Base-by-base conservation (phyloP, 1,140 invertebrate genomes). In the Cylas formicarius region DNA sequence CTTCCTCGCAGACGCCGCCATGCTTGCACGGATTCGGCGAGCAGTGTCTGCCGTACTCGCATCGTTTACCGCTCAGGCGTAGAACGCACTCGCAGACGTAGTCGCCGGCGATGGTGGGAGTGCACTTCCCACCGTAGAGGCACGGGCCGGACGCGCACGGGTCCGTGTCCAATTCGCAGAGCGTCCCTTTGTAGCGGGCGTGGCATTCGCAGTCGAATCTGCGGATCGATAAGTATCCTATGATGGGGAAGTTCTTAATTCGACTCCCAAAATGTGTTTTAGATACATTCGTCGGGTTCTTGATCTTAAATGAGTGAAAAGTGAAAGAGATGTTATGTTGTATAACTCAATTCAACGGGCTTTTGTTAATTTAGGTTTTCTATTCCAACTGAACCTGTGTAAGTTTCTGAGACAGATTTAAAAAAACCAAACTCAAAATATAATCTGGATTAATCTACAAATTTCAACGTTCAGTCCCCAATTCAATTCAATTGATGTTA, bases 101-200 rank as follows among this genome's bases (percentile, higher is more conserved):
- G 53, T 82, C 76, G 13, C 76, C 73, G 4, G 66, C 65, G 3
- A 55, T 34, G 10, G 65, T 54, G 0, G 71, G 44, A 14, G 67
- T 66, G 66, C 87, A 89, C 36, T 74, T 72, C 3, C 83, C 84
- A 13, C 88, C 84, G 63, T 90, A 86, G 2, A 93, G 72, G 68
- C 92, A 97, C 0, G 93, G 93, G 9, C 78, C 78, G 9, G 86
- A 86, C 0, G 82, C 84, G 63, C 93, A 97, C 2, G 92, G 90
- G 69, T 94, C 86, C 4, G 77, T 77, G 63, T 96, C 91, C 8
- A 86, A 69, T 65, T 95, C 88, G 68, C 91, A 97, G 13, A 76
- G 71, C 0, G 69, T 55, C 1, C 92, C 92, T 2, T 73, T 71
- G 66, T 86, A 97, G 37, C 90, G 72, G 1, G 75, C 69, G 56